Base-by-base conservation (phyloP, 2,113 vertebrate genomes). In the Gnathonemus echidnorhynchus region DNA sequence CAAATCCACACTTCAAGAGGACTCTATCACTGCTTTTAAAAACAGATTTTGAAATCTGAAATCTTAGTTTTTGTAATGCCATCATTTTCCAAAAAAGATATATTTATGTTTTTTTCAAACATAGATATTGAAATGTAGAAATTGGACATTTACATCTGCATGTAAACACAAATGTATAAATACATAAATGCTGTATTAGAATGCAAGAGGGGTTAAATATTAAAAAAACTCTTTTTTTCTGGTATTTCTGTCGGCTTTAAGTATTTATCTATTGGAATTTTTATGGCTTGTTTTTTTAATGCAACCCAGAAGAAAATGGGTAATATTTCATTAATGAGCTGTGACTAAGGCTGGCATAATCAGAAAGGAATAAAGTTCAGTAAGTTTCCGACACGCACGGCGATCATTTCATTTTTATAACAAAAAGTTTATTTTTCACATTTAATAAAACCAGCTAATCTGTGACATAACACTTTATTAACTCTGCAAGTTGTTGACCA, bases 191-290 rank as follows among this genome's bases (percentile, higher is more conserved):
- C 0, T 2, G 0, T 48, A 48, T n/a, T 24, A 84, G 42, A 84
- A 24, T 66, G 70, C 46, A 31, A 70, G 24, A 46, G 9, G 48
- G 15, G n/a, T 70, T 39, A 80, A 42, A 80, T 80, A 46, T 62
- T 46, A 42, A 21, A 62, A 86, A 70, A 19, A 90, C 86, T 90
- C 10, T 39, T 24, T 3, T 4, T 42, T 17, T 56, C 17, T 17
- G 42, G 50, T 53, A 80, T 24, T 27, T 53, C 49, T 52, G 9
- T 89, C 58, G 50, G 27, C 21, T 56, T 35, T 83, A 4, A 10
- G 42, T 19, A n/a, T 74, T 89, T 77, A 50, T 52, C 88, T 83
- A 4, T 53, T 89, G 8, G 6, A 52, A 39, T 89, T 89, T 89
- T 53, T 46, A 83, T 83, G 35, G 19, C 35, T 74, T 27, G 31